A percentile compares a stretch with the other conserved stretches of the same genome.
phyloP scores from a whole-genome alignment of 2,888 invertebrate genomes.

The Pandemis heparana region DNA sequence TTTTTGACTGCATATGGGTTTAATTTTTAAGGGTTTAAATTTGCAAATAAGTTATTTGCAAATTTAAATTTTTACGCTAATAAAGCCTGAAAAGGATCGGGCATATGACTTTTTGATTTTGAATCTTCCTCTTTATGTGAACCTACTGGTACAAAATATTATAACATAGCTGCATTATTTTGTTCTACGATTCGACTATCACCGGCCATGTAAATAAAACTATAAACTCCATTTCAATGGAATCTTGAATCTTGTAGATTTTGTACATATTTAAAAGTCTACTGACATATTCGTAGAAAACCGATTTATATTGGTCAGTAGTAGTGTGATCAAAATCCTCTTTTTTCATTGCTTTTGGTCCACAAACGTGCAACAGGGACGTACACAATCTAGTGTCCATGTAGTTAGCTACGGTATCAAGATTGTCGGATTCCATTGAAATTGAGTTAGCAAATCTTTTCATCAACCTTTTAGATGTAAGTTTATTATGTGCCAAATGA shows the following conservation, averaged over 20 bases:
- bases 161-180: neutral
- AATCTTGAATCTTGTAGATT: too few relatives aligned
- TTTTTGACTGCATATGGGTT: neutral
- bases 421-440: too few relatives aligned
- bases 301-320: too few relatives aligned
- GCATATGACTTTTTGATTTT: neutral
- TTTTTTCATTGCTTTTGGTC: too few relatives aligned
- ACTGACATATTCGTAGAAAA: too few relatives aligned
- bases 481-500: constrained; percentile 10
- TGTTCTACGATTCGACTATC: neutral
- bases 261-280: too few relatives aligned
- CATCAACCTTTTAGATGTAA: constrained; percentile 22
- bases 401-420: too few relatives aligned
- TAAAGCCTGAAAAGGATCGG: neutral
- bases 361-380: too few relatives aligned
- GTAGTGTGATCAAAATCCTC: too few relatives aligned
- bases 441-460: constrained; percentile 5
- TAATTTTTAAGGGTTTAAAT: neutral
- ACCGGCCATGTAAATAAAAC: neutral
- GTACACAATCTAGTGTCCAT: too few relatives aligned
- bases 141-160: neutral
- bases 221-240: neutral
- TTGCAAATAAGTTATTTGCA: neutral
- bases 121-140: neutral
- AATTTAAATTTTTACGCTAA: neutral